These are phyloP conservation scores for Muscicapa comitata DNA, from an alignment of 2,797 vertebrate species.

Conservation along the genomic window DNA sequence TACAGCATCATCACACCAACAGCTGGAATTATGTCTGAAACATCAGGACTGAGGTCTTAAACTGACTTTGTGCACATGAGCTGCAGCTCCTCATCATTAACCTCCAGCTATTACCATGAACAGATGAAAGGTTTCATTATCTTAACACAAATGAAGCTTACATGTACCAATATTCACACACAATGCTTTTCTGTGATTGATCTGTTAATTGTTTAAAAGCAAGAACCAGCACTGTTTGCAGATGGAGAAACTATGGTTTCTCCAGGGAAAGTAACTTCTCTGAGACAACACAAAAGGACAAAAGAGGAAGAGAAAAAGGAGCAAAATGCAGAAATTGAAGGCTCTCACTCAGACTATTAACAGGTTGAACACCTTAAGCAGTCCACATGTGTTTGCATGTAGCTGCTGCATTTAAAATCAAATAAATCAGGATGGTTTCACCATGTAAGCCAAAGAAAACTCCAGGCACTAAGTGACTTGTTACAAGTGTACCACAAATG, in stretches of 20 bases:
- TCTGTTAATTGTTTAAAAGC: background rate
- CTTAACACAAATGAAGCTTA: background rate
- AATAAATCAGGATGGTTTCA: background rate
- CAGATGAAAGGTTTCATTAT: background rate
- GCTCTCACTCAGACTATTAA: background rate
- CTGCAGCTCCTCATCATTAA: background rate
- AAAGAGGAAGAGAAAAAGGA: background rate
- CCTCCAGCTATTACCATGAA: background rate
- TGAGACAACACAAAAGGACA: background rate
- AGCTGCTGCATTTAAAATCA: background rate
- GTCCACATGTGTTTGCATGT: background rate
- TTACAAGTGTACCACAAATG: background rate
- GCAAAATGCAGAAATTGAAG: background rate
- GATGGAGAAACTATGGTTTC: background rate
- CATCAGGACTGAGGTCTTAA: background rate
- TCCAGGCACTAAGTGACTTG: background rate
- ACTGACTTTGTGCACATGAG: background rate
- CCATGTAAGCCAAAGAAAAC: background rate
- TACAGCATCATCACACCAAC: background rate
- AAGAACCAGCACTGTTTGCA: background rate
- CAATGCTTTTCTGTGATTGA: background rate
- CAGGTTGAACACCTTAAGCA: background rate
- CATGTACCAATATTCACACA: background rate
- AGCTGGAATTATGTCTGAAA: background rate
- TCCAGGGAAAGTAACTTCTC: background rate